phyloP scores from a whole-genome alignment of 2,113 vertebrate species.

The Athene cunicularia region DNA sequence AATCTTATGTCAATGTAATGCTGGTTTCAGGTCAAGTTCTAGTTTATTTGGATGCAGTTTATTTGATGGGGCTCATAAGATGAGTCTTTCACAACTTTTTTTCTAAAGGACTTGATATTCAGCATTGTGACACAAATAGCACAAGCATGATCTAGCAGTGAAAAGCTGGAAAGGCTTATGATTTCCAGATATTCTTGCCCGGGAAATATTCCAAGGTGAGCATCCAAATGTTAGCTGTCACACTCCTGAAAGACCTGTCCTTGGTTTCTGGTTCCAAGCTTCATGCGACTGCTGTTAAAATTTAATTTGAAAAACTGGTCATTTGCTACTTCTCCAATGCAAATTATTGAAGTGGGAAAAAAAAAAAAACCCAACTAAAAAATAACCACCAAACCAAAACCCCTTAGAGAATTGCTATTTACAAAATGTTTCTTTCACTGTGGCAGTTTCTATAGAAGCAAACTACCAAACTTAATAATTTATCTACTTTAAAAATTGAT shows the following conservation, averaged over 20 bases:
- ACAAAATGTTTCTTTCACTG: neutral
- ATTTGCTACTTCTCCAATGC: neutral
- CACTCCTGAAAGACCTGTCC: neutral
- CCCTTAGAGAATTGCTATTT: neutral
- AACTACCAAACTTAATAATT: neutral
- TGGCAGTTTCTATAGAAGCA: neutral
- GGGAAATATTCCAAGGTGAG: neutral
- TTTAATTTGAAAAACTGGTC: neutral
- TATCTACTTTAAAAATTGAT: neutral
- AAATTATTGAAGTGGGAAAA: neutral
- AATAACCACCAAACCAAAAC: no score
- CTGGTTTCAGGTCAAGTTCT: neutral
- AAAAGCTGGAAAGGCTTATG: neutral
- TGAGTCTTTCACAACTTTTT: neutral
- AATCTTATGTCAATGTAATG: neutral
- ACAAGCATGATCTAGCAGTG: neutral
- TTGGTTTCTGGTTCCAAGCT: neutral
- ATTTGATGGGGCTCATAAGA: neutral
- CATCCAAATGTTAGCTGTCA: neutral
- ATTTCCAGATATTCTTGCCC: neutral
- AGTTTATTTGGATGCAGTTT: neutral
- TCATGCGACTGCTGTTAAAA: neutral
- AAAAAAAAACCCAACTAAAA: neutral
- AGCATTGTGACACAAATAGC: neutral
- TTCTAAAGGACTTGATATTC: neutral